phyloP scores from a whole-genome alignment of 2,113 vertebrate species.

The Opisthocomus hoazin region DNA sequence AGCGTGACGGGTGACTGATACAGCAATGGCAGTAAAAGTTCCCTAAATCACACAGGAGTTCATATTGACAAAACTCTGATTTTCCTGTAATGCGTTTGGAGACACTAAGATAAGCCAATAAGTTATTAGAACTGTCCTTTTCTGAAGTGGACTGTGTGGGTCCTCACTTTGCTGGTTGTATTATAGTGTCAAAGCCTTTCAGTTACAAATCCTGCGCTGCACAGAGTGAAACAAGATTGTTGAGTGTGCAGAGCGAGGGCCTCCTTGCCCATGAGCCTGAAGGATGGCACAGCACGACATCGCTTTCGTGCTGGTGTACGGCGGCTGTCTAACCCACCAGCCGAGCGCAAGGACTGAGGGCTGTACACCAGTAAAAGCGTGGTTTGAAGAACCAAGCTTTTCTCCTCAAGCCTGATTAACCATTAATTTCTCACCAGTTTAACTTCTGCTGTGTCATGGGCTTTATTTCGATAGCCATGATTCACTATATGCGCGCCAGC shows the following conservation, averaged over 20 bases:
- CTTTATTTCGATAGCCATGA: neutral
- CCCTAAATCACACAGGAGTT: neutral
- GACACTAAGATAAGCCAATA: neutral
- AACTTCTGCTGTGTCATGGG: slow-evolving; percentile 9
- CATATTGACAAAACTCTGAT: neutral
- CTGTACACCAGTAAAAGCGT: neutral
- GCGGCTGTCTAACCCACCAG: neutral
- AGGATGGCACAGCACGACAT: rapidly evolving
- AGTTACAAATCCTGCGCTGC: neutral
- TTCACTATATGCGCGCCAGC: neutral
- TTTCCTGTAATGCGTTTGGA: neutral
- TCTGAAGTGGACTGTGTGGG: neutral
- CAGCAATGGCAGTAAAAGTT: neutral
- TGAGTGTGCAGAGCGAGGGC: rapidly evolving
- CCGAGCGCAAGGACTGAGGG: rapidly evolving
- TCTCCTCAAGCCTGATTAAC: neutral
- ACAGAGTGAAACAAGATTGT: neutral
- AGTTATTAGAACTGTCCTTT: neutral
- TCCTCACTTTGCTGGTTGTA: neutral
- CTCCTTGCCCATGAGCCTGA: neutral
- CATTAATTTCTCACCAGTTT: neutral
- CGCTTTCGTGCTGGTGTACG: neutral
- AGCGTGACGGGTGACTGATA: neutral
- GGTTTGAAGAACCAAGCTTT: neutral
- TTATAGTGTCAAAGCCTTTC: neutral